Evolutionary conservation across 2,113 vertebrate genomes (phyloP), one percentile per base, ranked within the genome.

Genomic region (Sylvietta virens): DNA sequence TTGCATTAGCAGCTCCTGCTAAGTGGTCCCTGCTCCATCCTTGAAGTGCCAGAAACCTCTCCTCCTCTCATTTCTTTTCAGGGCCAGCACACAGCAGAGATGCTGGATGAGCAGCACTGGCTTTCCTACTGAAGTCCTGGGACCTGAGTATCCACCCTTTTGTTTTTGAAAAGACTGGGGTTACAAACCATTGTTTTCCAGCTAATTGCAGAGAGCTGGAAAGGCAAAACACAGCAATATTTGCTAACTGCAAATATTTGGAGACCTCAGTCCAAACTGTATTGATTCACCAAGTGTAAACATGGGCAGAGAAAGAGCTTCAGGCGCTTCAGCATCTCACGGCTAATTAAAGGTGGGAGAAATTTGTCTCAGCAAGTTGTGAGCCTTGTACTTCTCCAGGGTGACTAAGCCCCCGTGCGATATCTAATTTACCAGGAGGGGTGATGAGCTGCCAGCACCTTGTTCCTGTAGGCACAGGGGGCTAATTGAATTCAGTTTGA

Each of bases 301-400:
- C 80, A 94, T 0, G 3, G 82, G 79, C 86, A 94, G 62, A 47
- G 44, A 78, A 56, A 81, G 66, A 44, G 87, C 79, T 93, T 44
- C 37, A 85, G 81, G 92, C 78, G 35, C 47, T 88, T 78, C 33
- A 58, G 42, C 71, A 93, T 82, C 93, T 95, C 81, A 67, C 0
- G 3, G 83, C 67, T 93, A 92, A 97, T 96, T 93, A 94, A 93
- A 93, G 53, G 64, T 47, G 64, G 60, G 76, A 93, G 88, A 72
- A 95, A 94, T 94, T 93, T 88, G 92, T 88, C 92, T 95, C 76
- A 62, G 90, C 95, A 96, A 85, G 94, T 95, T 92, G 90, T 26
- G 74, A 91, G 67, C 85, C 81, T n/a, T 86, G 82, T 90, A 86
- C 35, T 70, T 73, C 81, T 60, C 69, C 0, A 1, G 48, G 74